Evolutionary conservation across 2,888 invertebrate genomes (phyloP).

Genomic region (Tenthredo amoena): DNA sequence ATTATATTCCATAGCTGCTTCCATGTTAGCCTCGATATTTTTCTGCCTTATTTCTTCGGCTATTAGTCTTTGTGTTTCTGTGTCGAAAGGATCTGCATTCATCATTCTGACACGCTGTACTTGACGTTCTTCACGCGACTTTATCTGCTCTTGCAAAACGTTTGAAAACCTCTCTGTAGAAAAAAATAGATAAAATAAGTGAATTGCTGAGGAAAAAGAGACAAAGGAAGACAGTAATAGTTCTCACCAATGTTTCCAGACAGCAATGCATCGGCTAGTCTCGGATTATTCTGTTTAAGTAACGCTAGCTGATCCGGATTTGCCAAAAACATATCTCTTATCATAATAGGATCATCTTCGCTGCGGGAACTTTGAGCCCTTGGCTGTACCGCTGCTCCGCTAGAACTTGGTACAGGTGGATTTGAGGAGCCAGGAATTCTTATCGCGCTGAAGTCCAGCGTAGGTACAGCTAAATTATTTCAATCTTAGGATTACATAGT

Average conservation of each 20-base stretch:
- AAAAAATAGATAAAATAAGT: slow-evolving; percentile 54
- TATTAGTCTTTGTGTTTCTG: slow-evolving; percentile 95
- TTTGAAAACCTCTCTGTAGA: slow-evolving; percentile 87
- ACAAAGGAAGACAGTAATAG: not conserved
- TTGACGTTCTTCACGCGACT: slow-evolving; percentile 90
- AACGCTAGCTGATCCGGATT: slow-evolving; percentile 95
- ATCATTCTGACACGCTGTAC: slow-evolving; percentile 92
- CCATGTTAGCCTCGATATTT: slow-evolving; percentile 99
- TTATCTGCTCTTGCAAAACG: slow-evolving; percentile 90
- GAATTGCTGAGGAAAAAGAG: not conserved
- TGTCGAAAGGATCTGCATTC: slow-evolving; percentile 96
- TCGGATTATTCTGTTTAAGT: slow-evolving; percentile 95
- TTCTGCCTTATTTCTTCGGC: slow-evolving; percentile 97
- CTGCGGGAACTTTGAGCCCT: slow-evolving; percentile 74
- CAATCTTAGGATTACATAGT: slow-evolving; percentile 25
- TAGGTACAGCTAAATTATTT: slow-evolving; percentile 78
- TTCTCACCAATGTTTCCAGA: slow-evolving; percentile 88
- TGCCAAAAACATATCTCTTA: slow-evolving; percentile 91
- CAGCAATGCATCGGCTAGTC: slow-evolving; percentile 93
- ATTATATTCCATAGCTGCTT: slow-evolving; percentile 98
- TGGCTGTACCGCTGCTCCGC: slow-evolving; percentile 60
- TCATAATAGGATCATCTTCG: slow-evolving; percentile 91
- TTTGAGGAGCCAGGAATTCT: slow-evolving; percentile 84
- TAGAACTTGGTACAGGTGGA: slow-evolving; percentile 54
- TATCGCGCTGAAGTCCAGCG: slow-evolving; percentile 92